phyloP scores from a whole-genome alignment of 2,113 vertebrate genomes.

The Notiomystis cincta region DNA sequence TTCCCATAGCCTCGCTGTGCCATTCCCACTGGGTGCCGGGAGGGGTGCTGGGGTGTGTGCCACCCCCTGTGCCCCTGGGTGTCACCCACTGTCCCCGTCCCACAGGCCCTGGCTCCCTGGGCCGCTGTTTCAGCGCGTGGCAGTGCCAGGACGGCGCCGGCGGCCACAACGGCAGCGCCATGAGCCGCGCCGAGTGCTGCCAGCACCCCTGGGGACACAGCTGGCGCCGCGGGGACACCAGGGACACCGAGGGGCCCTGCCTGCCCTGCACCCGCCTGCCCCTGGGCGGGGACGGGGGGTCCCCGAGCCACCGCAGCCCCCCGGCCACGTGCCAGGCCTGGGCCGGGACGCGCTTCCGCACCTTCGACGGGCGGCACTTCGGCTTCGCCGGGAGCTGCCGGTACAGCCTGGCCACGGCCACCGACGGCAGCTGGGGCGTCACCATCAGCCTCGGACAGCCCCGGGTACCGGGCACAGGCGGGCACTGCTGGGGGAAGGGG shows the following conservation, averaged over 20 bases:
- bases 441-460: conserved; percentile 60
- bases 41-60: neutral
- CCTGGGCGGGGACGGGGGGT: neutral
- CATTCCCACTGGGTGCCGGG: fast-evolving
- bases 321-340: conserved; percentile 81
- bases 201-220: conserved; percentile 79
- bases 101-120: conserved; percentile 53
- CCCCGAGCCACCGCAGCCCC: neutral
- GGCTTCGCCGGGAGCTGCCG: conserved; percentile 81
- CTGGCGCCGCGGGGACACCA: conserved; percentile 48
- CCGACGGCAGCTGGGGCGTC: conserved; percentile 81
- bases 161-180: conserved; percentile 69
- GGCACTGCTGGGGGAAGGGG: neutral
- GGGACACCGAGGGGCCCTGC: neutral
- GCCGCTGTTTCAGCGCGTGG: conserved; percentile 80
- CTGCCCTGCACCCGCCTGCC: conserved; percentile 77
- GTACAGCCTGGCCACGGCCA: conserved; percentile 78
- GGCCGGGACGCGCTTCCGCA: conserved; percentile 83
- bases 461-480: conserved; percentile 56
- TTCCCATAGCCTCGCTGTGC: neutral
- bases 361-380: conserved; percentile 86
- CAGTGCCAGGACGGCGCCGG: conserved; percentile 74
- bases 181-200: conserved; percentile 84
- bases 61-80: fast-evolving
- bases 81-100: fast-evolving